A percentile compares a stretch with the other conserved stretches of the same genome.
These are phyloP conservation scores for Acleris laterana DNA, from an alignment of 2,888 invertebrate species.

Conservation along the genomic window DNA sequence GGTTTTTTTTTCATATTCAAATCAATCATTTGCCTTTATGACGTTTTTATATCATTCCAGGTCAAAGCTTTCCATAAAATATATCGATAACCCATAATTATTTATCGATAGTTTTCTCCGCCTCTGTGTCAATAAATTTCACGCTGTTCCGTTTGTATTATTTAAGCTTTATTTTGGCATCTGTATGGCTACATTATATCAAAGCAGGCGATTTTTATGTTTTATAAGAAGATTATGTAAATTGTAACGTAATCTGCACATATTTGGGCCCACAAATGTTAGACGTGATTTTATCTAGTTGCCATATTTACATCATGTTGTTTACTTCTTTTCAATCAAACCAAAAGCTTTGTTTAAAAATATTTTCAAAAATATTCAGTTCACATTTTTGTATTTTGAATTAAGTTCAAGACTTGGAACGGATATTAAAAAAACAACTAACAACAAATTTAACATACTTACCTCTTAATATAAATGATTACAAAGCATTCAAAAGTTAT, in stretches of 20 bases:
- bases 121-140: conserved; percentile 25
- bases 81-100: conserved; percentile 20
- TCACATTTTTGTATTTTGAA: neutral
- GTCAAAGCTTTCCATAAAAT: neutral
- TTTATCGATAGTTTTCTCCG: conserved; percentile 22
- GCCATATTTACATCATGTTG: too few relatives aligned
- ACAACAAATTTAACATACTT: too few relatives aligned
- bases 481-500: too few relatives aligned
- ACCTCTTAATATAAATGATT: too few relatives aligned
- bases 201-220: conserved; percentile 16
- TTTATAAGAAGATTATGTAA: conserved; percentile 33
- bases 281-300: neutral
- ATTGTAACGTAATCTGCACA: conserved; percentile 17
- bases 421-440: too few relatives aligned
- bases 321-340: neutral
- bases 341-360: neutral
- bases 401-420: too few relatives aligned
- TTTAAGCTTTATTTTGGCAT: conserved; percentile 29
- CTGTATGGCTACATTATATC: conserved; percentile 21
- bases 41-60: neutral
- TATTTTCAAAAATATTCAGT: neutral
- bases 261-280: conserved; percentile 12
- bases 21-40: neutral
- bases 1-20: neutral
- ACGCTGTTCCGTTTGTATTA: conserved; percentile 19